A percentile compares a stretch with the other conserved stretches of the same genome.
These are phyloP conservation scores for Apodemus speciosus DNA, from an alignment of 2,113 vertebrate species.

Conservation along the genomic window DNA sequence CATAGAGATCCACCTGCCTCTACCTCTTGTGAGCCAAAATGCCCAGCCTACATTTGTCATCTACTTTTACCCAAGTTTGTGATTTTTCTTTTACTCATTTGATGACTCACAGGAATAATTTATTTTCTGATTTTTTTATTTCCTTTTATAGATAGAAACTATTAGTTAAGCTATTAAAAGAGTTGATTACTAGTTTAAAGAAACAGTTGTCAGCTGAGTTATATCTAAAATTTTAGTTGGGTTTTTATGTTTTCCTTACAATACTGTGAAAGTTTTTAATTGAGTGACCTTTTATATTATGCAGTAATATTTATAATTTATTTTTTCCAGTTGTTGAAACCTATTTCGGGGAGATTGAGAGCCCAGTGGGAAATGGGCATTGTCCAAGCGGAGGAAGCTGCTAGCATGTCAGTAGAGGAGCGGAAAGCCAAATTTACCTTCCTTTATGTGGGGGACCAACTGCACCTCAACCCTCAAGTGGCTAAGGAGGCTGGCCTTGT, in stretches of 20 bases:
- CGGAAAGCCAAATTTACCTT: slow-evolving; percentile 92
- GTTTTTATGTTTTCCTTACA: slow-evolving; percentile 16
- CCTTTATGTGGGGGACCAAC: slow-evolving; percentile 90
- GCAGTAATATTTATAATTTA: background rate
- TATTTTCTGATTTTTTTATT: background rate
- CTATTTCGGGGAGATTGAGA: slow-evolving; percentile 91
- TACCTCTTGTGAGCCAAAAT: background rate
- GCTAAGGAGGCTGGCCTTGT: slow-evolving; percentile 86
- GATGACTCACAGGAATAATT: background rate
- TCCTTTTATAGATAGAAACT: background rate
- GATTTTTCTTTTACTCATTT: background rate
- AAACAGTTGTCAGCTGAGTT: slow-evolving; percentile 31
- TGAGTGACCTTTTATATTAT: background rate
- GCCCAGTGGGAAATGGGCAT: slow-evolving; percentile 95
- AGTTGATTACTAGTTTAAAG: slow-evolving; percentile 22
- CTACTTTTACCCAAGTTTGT: background rate
- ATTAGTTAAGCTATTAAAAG: background rate
- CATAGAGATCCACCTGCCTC: background rate
- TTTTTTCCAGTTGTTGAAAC: slow-evolving; percentile 85
- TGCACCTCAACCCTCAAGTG: slow-evolving; percentile 91
- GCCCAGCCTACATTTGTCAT: background rate
- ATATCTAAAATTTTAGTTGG: background rate
- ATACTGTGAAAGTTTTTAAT: background rate
- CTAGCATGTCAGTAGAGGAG: slow-evolving; percentile 88
- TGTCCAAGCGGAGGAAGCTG: slow-evolving; percentile 91